Percentiles rank a stretch among this genome's conserved stretches.
These are phyloP conservation scores for Hippocampus comes DNA, from an alignment of 2,113 vertebrate genomes.

Conservation along the genomic window DNA sequence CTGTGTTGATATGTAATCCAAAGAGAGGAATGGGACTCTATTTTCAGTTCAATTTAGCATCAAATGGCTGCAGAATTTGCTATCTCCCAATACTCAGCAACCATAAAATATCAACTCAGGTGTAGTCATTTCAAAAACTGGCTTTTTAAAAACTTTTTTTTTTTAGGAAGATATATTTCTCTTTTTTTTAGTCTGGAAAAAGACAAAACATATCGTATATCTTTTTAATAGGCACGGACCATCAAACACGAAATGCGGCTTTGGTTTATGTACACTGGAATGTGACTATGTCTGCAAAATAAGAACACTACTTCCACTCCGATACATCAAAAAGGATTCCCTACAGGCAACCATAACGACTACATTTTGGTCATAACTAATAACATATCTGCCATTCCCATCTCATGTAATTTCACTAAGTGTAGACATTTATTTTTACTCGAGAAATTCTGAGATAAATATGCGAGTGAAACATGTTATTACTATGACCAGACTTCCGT, in stretches of 20 bases:
- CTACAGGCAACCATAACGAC: constrained; percentile 5
- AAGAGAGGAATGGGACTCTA: background rate
- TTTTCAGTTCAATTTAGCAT: background rate
- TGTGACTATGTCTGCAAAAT: constrained; percentile 1
- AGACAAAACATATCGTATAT: background rate
- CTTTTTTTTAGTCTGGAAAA: background rate
- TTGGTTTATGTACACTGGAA: constrained; percentile 4
- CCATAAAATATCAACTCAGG: background rate
- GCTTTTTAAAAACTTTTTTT: background rate
- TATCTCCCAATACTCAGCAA: too few species aligned
- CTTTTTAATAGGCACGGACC: background rate
- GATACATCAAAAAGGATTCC: constrained; percentile 11
- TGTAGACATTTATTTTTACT: background rate
- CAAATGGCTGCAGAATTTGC: too few species aligned
- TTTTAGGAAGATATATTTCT: background rate
- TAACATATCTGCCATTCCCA: constrained; percentile 14
- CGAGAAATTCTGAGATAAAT: background rate
- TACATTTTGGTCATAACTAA: constrained; percentile 14
- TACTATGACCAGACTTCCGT: constrained; percentile 5
- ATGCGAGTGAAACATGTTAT: constrained; percentile 12
- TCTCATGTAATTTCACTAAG: background rate
- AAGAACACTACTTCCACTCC: constrained; percentile 11
- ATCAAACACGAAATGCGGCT: background rate
- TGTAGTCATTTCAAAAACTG: background rate
- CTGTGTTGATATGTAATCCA: background rate